Conservation (phyloP, 2,888 invertebrate species). For the Rhingia rostrata region DNA sequence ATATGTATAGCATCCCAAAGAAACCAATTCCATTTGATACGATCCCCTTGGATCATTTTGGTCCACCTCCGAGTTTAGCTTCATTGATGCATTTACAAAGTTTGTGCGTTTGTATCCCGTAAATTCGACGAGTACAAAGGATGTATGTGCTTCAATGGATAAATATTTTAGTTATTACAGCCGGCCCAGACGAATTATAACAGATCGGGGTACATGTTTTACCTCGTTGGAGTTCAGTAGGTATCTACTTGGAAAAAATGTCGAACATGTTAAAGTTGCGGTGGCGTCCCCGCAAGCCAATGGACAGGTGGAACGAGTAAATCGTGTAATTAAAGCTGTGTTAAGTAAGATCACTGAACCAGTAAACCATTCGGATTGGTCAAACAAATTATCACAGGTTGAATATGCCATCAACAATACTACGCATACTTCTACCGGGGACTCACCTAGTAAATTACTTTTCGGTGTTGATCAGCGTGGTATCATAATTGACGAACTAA, state of each 20-base stretch:
- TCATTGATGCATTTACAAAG: conserved; percentile 25
- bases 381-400: conserved; percentile 27
- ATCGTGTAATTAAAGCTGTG: background rate
- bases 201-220: conserved; percentile 36
- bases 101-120: conserved; percentile 5
- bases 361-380: conserved; percentile 10
- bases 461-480: conserved; percentile 77
- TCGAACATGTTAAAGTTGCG: conserved; percentile 15
- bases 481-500: conserved; percentile 63
- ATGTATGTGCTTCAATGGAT: conserved; percentile 3
- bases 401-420: conserved; percentile 76
- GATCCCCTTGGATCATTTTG: conserved; percentile 25
- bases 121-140: conserved; percentile 21
- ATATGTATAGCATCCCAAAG: conserved; percentile 44
- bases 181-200: conserved; percentile 4
- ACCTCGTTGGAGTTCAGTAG: conserved; percentile 35
- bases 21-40: conserved; percentile 37
- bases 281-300: conserved; percentile 2
- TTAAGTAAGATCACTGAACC: conserved; percentile 7
- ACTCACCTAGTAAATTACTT: conserved; percentile 76
- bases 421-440: conserved; percentile 75
- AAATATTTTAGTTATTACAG: conserved; percentile 19
- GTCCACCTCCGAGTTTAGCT: conserved; percentile 6
- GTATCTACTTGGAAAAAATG: conserved; percentile 57
- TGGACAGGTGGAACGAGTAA: conserved; percentile 4